A percentile compares a stretch with the other conserved stretches of the same genome.
Evolutionary conservation across 2,888 invertebrate species (phyloP).

Genomic region (Protonemura montana): DNA sequence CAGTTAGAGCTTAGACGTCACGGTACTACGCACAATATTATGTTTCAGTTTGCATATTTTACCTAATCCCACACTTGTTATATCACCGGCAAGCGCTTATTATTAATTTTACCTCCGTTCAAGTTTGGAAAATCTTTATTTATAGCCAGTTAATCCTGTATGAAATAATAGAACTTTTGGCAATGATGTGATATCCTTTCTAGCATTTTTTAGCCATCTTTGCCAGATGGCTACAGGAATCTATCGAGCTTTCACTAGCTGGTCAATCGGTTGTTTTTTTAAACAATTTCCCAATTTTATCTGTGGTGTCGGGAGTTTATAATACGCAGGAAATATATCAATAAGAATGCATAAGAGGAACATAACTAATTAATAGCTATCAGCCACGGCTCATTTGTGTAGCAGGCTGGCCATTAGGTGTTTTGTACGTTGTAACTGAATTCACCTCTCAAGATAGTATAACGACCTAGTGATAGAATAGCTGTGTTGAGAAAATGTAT

Average conservation of each 20-base stretch:
- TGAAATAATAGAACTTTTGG: not conserved
- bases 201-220: not conserved
- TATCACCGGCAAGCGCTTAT: not conserved
- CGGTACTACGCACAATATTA: slow-evolving; percentile 12
- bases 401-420: not conserved
- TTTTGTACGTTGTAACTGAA: not conserved
- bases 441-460: not conserved
- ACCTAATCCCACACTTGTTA: not conserved
- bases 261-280: not conserved
- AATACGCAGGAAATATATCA: not conserved
- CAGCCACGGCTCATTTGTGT: not conserved
- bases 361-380: not conserved
- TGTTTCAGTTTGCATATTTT: not conserved
- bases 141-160: not conserved
- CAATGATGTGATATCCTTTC: not conserved
- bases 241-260: not conserved
- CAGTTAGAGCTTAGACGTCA: not conserved
- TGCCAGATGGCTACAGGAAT: not conserved
- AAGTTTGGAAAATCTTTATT: not conserved
- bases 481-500: not conserved
- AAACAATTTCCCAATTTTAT: not conserved
- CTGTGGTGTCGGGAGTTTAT: slow-evolving; percentile 7
- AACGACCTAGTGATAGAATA: not conserved
- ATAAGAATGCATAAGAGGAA: not conserved
- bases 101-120: not conserved